These are phyloP conservation scores for Clarias batrachus DNA, from an alignment of 2,113 vertebrate genomes.

Conservation along the genomic window DNA sequence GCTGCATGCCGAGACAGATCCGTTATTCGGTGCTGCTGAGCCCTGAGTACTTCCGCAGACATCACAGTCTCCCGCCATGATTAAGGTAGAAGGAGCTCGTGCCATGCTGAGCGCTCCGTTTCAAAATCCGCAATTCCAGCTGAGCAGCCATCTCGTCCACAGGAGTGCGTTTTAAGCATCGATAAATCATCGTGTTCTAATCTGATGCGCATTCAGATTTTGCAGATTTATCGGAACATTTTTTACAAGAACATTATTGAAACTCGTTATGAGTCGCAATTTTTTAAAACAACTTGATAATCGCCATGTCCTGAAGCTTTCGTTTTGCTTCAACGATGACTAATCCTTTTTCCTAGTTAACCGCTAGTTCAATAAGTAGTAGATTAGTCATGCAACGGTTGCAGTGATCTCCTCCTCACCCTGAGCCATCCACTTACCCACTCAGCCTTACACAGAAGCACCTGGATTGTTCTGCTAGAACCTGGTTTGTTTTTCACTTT, in stretches of 20 bases:
- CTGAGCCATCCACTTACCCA: background rate
- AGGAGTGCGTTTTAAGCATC: background rate
- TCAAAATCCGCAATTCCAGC: background rate
- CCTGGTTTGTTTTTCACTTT: background rate
- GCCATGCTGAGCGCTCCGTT: background rate
- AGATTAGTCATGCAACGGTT: background rate
- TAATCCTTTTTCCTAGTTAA: background rate
- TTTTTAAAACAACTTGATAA: background rate
- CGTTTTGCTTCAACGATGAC: background rate
- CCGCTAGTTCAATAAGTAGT: too few species aligned
- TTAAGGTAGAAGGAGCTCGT: background rate
- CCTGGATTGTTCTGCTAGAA: background rate
- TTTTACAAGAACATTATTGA: background rate
- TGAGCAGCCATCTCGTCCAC: background rate
- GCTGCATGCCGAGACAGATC: background rate
- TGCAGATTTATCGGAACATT: background rate
- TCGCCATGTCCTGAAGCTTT: background rate
- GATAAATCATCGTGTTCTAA: background rate
- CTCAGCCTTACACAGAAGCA: background rate
- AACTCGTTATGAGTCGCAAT: background rate
- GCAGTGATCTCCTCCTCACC: background rate
- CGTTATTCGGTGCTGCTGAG: background rate
- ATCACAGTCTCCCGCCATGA: background rate
- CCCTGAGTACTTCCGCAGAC: background rate
- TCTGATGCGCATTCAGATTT: conserved; percentile 6